phyloP scores from a whole-genome alignment of 2,797 vertebrate species.

The Aplochiton taeniatus region DNA sequence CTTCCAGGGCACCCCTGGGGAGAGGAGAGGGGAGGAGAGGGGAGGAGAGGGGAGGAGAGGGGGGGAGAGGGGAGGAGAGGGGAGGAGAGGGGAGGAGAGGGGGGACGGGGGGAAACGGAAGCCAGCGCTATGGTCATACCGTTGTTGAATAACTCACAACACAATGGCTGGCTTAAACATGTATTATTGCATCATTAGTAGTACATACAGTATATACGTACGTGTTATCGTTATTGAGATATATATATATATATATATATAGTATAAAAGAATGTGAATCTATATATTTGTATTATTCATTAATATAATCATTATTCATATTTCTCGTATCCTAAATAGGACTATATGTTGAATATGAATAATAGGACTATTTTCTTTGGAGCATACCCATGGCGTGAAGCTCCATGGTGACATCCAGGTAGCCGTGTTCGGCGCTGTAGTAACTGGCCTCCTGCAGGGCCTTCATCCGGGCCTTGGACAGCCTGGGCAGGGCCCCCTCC shows the following conservation, averaged over 20 bases:
- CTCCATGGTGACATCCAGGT: constrained; percentile 98
- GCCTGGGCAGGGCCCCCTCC: constrained; percentile 78
- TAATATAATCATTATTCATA: too few species aligned
- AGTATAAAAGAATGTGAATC: too few species aligned
- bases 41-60: constrained; percentile 5
- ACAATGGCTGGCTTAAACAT: too few species aligned
- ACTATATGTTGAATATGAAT: too few species aligned
- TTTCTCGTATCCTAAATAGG: too few species aligned
- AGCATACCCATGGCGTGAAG: constrained; percentile 84
- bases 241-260: too few species aligned
- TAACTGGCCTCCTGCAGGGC: constrained; percentile 96
- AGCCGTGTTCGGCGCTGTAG: constrained; percentile 95
- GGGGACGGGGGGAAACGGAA: too few species aligned
- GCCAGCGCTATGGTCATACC: neutral
- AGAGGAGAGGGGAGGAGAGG: constrained; percentile 14
- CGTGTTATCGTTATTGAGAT: too few species aligned
- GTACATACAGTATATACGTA: too few species aligned
- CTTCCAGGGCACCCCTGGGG: constrained; percentile 92
- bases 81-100: constrained; percentile 4
- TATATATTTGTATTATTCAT: too few species aligned
- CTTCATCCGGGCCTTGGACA: constrained; percentile 91
- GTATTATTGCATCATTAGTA: neutral
- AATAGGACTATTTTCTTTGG: too few species aligned
- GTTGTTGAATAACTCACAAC: too few species aligned
- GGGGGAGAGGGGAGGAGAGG: constrained; percentile 16